These are phyloP conservation scores for Neodiprion fabricii DNA, from an alignment of 1,140 invertebrate species.

Conservation along the genomic window DNA sequence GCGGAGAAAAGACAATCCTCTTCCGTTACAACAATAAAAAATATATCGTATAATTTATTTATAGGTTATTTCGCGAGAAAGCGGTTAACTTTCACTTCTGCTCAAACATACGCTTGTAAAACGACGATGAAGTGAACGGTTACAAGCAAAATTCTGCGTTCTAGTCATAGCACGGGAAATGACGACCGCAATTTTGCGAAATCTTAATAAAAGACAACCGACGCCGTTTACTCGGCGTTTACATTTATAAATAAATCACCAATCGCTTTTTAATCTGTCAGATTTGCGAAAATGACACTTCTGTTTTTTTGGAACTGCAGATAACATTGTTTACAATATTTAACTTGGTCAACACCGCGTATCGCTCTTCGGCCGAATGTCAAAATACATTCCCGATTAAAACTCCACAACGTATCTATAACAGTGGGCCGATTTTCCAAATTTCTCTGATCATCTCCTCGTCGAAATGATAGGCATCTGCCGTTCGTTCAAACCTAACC, in stretches of 20 bases:
- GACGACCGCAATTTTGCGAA: slow-evolving; percentile 29
- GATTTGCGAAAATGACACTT: slow-evolving; percentile 32
- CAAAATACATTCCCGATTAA: too few species aligned
- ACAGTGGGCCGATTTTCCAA: too few species aligned
- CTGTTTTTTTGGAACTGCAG: slow-evolving; percentile 17
- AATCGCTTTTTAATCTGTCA: slow-evolving; percentile 22
- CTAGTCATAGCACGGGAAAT: slow-evolving; percentile 24
- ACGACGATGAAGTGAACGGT: too few species aligned
- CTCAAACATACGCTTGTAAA: slow-evolving; percentile 10
- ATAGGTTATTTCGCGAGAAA: slow-evolving; percentile 35
- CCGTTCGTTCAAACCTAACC: too few species aligned
- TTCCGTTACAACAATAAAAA: neutral
- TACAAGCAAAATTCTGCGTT: neutral
- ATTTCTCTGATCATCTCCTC: too few species aligned
- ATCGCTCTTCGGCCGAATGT: too few species aligned
- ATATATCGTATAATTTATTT: slow-evolving; percentile 26
- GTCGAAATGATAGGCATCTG: too few species aligned
- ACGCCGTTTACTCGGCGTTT: neutral
- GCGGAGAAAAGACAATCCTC: neutral
- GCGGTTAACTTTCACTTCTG: slow-evolving; percentile 39
- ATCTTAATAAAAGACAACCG: slow-evolving; percentile 5
- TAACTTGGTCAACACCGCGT: too few species aligned
- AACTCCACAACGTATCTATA: too few species aligned
- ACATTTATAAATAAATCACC: neutral
- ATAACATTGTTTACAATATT: too few species aligned